These are phyloP conservation scores for Lycodopsis pacificus DNA, from an alignment of 2,797 vertebrate species.

Conservation along the genomic window DNA sequence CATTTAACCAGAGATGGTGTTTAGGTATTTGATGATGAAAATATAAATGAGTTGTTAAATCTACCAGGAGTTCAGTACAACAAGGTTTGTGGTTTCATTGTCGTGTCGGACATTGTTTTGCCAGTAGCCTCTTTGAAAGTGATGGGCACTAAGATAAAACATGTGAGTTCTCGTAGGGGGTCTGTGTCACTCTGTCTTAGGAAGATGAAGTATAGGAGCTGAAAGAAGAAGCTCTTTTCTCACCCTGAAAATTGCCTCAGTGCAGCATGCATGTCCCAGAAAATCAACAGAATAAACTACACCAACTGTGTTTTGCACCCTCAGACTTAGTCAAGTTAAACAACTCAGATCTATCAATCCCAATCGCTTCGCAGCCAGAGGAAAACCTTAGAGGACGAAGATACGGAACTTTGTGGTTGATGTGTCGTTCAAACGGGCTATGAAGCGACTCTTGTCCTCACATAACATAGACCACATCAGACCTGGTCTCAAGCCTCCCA, in stretches of 20 bases:
- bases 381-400: slow-evolving; percentile 19
- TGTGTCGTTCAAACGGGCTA: slow-evolving; percentile 17
- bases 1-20: slow-evolving; percentile 30
- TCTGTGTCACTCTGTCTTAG: slow-evolving; percentile 15
- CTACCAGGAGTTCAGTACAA: slow-evolving; percentile 14
- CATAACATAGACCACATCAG: slow-evolving; percentile 25
- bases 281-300: slow-evolving; percentile 35
- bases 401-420: slow-evolving; percentile 20
- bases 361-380: background rate
- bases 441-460: slow-evolving; percentile 14
- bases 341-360: slow-evolving; percentile 32
- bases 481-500: slow-evolving; percentile 10
- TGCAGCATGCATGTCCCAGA: slow-evolving; percentile 29
- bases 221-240: slow-evolving; percentile 26
- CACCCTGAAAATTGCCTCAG: slow-evolving; percentile 23
- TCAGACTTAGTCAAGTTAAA: slow-evolving; percentile 19
- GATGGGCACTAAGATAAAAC: slow-evolving; percentile 12
- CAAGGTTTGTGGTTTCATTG: slow-evolving; percentile 31
- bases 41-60: slow-evolving; percentile 34
- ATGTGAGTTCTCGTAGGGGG: background rate
- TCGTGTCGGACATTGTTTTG: slow-evolving; percentile 27
- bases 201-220: slow-evolving; percentile 21
- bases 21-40: slow-evolving; percentile 13
- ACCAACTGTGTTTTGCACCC: background rate
- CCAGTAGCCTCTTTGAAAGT: background rate